Conservation (phyloP, 2,797 vertebrate species). For the Cossypha dichroa region DNA sequence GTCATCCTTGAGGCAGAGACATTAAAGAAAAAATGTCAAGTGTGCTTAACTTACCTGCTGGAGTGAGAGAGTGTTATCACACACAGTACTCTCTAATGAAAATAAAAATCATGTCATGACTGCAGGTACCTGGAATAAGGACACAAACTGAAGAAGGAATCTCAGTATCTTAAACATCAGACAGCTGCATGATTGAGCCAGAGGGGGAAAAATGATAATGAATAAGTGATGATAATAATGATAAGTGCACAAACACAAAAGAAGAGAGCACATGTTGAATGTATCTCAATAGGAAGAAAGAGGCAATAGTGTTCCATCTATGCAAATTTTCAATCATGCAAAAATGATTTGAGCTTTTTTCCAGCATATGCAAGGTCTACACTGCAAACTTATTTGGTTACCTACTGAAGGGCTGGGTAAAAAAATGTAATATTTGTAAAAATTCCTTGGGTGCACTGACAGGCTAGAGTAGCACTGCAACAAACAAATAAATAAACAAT, state of each 20-base stretch:
- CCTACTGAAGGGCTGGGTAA: neutral
- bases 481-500: neutral
- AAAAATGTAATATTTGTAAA: neutral
- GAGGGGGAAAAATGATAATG: too few relatives aligned
- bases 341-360: neutral
- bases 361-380: neutral
- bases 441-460: neutral
- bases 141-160: neutral
- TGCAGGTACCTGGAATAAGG: neutral
- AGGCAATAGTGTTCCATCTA: neutral
- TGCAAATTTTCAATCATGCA: neutral
- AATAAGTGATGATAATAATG: neutral
- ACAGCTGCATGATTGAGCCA: neutral
- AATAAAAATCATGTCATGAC: neutral
- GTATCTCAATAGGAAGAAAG: neutral
- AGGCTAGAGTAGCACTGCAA: neutral
- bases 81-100: neutral
- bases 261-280: neutral
- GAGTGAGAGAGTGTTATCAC: neutral
- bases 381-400: neutral
- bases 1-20: neutral
- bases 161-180: neutral
- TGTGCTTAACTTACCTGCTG: neutral
- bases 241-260: neutral
- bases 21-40: neutral